These are phyloP conservation scores for Stenichneumon culpator DNA, from an alignment of 2,888 invertebrate species.

Conservation along the genomic window DNA sequence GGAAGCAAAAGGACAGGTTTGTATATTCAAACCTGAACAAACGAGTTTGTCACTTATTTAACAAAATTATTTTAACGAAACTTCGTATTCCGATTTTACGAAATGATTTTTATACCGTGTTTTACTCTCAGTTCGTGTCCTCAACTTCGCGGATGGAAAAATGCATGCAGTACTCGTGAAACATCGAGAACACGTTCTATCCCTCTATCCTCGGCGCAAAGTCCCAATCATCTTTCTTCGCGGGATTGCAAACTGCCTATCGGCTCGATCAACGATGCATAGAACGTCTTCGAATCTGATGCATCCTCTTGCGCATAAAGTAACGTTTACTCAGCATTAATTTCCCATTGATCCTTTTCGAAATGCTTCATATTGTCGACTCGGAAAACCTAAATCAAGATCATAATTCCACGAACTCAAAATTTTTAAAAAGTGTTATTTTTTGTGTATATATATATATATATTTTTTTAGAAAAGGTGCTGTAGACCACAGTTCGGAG, in stretches of 20 bases:
- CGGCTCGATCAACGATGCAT: constrained; percentile 16
- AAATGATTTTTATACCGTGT: too few relatives aligned
- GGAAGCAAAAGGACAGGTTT: too few relatives aligned
- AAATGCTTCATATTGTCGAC: neutral
- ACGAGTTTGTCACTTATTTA: too few relatives aligned
- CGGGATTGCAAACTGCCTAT: constrained; percentile 12
- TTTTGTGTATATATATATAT: neutral
- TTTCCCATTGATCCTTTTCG: neutral
- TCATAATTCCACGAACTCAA: neutral
- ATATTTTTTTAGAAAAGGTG: neutral
- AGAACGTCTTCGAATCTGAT: constrained; percentile 5
- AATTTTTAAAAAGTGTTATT: neutral
- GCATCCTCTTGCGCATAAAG: neutral
- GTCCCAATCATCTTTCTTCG: constrained; percentile 48
- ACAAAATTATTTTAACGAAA: too few relatives aligned
- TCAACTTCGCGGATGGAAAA: constrained; percentile 28
- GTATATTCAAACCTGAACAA: too few relatives aligned
- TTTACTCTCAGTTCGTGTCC: neutral
- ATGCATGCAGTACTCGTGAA: constrained; percentile 33
- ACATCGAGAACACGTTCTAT: constrained; percentile 46
- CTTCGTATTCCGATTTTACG: too few relatives aligned
- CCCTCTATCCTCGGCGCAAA: constrained; percentile 31
- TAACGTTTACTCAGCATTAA: neutral
- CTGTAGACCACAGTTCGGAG: neutral
- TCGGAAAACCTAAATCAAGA: neutral